A percentile compares a stretch with the other conserved stretches of the same genome.
phyloP scores from a whole-genome alignment of 2,113 vertebrate species.

The Oreochromis aureus region DNA sequence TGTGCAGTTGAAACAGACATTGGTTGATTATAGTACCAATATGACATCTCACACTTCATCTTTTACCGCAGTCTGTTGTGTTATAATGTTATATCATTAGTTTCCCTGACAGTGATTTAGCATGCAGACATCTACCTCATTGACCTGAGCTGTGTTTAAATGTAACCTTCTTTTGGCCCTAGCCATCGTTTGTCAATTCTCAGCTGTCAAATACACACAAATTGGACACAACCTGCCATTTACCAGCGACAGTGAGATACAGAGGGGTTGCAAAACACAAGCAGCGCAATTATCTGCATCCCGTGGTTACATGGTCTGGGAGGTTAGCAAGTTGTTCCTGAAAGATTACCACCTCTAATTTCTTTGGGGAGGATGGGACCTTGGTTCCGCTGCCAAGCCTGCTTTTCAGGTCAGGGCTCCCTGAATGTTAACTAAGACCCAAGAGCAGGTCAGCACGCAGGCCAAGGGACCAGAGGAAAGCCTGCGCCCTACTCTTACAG shows the following conservation, averaged over 20 bases:
- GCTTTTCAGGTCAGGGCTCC: slow-evolving; percentile 70
- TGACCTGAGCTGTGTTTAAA: slow-evolving; percentile 76
- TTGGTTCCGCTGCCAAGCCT: slow-evolving; percentile 69
- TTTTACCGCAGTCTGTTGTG: slow-evolving; percentile 67
- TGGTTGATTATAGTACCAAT: slow-evolving; percentile 62
- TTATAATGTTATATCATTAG: slow-evolving; percentile 78
- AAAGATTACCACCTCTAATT: slow-evolving; percentile 80
- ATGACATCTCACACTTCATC: slow-evolving; percentile 69
- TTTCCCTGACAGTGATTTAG: slow-evolving; percentile 81
- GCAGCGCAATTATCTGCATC: slow-evolving; percentile 61
- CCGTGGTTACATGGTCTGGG: slow-evolving; percentile 73
- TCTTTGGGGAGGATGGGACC: slow-evolving; percentile 79
- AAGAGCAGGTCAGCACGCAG: slow-evolving; percentile 72
- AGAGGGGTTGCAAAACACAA: slow-evolving; percentile 54
- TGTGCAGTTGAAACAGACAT: slow-evolving; percentile 60
- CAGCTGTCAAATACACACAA: slow-evolving; percentile 68
- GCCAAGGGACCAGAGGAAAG: slow-evolving; percentile 64
- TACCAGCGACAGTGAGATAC: slow-evolving; percentile 39
- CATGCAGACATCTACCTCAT: slow-evolving; percentile 68
- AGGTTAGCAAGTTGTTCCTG: slow-evolving; percentile 70
- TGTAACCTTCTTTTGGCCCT: slow-evolving; percentile 73
- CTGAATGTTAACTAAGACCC: slow-evolving; percentile 81
- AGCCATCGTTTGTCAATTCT: slow-evolving; percentile 70
- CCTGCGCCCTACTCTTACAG: slow-evolving; percentile 44
- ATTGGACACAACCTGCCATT: slow-evolving; percentile 66